A percentile compares a stretch with the other conserved stretches of the same genome.
Conservation (phyloP, 2,113 vertebrate species). For the Delphinus delphis region DNA sequence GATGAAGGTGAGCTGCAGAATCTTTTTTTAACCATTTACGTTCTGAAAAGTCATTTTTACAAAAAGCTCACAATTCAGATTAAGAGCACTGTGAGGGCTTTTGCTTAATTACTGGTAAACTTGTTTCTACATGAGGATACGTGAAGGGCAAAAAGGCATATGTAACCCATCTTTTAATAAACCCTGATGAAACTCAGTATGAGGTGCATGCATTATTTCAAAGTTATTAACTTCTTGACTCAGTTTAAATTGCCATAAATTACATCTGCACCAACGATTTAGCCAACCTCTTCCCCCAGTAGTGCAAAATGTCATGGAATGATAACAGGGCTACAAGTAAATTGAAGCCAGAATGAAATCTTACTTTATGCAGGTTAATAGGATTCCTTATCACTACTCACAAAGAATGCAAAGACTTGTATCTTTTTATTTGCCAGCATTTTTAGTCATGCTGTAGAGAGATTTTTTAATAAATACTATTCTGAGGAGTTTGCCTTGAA, state of each 20-base stretch:
- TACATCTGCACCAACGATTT: conserved; percentile 63
- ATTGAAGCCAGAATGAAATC: conserved; percentile 36
- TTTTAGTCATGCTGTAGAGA: neutral
- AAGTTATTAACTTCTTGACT: conserved; percentile 80
- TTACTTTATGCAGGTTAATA: conserved; percentile 29
- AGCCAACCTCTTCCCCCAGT: neutral
- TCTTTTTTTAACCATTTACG: conserved; percentile 38
- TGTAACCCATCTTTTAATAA: conserved; percentile 69
- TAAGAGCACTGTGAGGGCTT: neutral
- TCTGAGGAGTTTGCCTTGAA: neutral
- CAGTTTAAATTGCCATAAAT: conserved; percentile 79
- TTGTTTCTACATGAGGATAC: conserved; percentile 38
- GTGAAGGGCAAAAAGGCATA: conserved; percentile 64
- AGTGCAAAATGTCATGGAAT: neutral
- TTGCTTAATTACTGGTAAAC: conserved; percentile 41
- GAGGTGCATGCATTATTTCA: conserved; percentile 79
- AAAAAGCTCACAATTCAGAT: neutral
- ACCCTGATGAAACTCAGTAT: conserved; percentile 79
- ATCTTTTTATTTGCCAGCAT: neutral
- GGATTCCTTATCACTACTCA: conserved; percentile 27
- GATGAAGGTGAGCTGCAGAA: neutral
- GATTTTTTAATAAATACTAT: conserved; percentile 28
- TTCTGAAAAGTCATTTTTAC: neutral
- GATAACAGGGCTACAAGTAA: conserved; percentile 48
- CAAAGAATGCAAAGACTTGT: neutral